These are phyloP conservation scores for Agrilus planipennis DNA, from an alignment of 1,140 invertebrate genomes.

Conservation along the genomic window DNA sequence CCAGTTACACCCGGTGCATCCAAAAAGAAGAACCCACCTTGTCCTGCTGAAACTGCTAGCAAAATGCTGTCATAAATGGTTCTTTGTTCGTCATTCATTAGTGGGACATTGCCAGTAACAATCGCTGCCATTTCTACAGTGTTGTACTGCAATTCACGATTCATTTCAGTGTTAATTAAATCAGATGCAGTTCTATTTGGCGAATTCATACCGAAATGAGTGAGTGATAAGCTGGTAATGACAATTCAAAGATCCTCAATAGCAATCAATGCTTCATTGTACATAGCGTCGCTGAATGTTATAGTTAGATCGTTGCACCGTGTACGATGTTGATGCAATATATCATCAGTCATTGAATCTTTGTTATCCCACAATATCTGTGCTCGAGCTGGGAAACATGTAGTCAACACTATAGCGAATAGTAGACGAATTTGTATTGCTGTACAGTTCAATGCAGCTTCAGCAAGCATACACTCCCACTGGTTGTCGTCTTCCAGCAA, in stretches of 20 bases:
- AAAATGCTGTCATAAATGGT: slow-evolving; percentile 17
- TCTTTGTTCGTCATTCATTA: slow-evolving; percentile 15
- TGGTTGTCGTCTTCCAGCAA: slow-evolving; percentile 33
- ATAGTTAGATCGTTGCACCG: no score
- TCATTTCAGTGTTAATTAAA: slow-evolving; percentile 17
- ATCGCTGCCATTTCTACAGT: slow-evolving; percentile 14
- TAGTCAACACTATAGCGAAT: slow-evolving; percentile 18
- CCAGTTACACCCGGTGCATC: slow-evolving; percentile 28
- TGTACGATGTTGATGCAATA: slow-evolving; percentile 13
- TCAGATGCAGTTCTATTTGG: slow-evolving; percentile 15
- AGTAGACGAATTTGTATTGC: slow-evolving; percentile 22
- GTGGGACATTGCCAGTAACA: slow-evolving; percentile 13
- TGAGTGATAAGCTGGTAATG: slow-evolving; percentile 18
- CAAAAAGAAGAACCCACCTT: slow-evolving; percentile 21
- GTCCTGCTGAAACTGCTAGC: slow-evolving; percentile 23
- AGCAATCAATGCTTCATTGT: slow-evolving; percentile 31
- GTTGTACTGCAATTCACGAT: slow-evolving; percentile 11
- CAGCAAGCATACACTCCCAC: slow-evolving; percentile 28
- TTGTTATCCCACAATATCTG: slow-evolving; percentile 16
- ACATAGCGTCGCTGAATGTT: slow-evolving; percentile 27
- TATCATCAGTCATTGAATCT: slow-evolving; percentile 20
- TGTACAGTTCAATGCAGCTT: slow-evolving; percentile 24
- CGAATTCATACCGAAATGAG: slow-evolving; percentile 17
- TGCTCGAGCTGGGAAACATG: slow-evolving; percentile 9
- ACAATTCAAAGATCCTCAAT: slow-evolving; percentile 24